These are phyloP conservation scores for Gadus macrocephalus DNA, from an alignment of 2,113 vertebrate species.

Conservation along the genomic window DNA sequence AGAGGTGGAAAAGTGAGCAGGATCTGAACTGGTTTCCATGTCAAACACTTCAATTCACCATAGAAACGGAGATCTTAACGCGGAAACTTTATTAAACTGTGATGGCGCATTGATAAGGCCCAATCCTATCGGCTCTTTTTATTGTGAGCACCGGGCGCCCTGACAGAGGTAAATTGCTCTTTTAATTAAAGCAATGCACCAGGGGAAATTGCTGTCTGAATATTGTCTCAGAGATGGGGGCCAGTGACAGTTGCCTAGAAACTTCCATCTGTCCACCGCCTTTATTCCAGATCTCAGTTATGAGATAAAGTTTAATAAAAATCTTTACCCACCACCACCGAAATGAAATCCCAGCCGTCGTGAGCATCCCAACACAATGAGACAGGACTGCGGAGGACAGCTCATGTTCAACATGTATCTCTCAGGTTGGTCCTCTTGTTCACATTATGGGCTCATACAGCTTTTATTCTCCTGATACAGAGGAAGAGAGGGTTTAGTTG, in stretches of 20 bases:
- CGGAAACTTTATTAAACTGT: constrained; percentile 88
- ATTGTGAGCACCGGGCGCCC: constrained; percentile 77
- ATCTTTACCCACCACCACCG: constrained; percentile 71
- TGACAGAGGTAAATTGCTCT: constrained; percentile 85
- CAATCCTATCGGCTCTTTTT: constrained; percentile 72
- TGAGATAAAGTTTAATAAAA: constrained; percentile 90
- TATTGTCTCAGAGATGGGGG: constrained; percentile 80
- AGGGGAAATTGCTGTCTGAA: constrained; percentile 88
- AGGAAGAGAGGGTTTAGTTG: constrained; percentile 4
- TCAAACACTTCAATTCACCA: constrained; percentile 87
- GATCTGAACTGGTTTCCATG: constrained; percentile 80
- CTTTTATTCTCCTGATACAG: constrained; percentile 14
- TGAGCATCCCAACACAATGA: constrained; percentile 83
- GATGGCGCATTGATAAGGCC: constrained; percentile 85
- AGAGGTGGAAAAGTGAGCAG: constrained; percentile 85
- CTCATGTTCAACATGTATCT: constrained; percentile 99
- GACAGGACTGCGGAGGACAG: constrained; percentile 87
- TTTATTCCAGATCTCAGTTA: constrained; percentile 88
- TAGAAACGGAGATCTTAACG: constrained; percentile 85
- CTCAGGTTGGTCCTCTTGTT: constrained; percentile 81
- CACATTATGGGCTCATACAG: constrained; percentile 26
- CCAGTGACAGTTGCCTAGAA: constrained; percentile 85
- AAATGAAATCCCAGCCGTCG: constrained; percentile 76
- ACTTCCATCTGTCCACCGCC: constrained; percentile 82
- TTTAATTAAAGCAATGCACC: constrained; percentile 89